phyloP scores from a whole-genome alignment of 2,113 vertebrate genomes.

The Gnathonemus echidnorhynchus region DNA sequence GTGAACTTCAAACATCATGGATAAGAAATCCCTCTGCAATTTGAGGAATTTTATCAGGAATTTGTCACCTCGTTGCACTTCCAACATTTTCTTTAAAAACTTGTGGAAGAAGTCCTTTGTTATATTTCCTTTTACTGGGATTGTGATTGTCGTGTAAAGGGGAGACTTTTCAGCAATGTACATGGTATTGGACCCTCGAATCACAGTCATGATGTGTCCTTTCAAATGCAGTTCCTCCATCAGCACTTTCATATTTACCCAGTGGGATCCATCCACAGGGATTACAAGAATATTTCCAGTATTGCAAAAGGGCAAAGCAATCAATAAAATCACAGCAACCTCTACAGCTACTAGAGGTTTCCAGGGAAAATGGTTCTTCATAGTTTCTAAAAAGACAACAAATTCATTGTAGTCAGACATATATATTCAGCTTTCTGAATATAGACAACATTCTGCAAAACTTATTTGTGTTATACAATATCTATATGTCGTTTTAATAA shows the following conservation, averaged over 20 bases:
- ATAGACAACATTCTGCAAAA: no score
- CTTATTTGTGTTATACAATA: no score
- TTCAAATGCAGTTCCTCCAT: constrained; percentile 46
- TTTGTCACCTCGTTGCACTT: background rate
- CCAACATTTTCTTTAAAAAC: constrained; percentile 21
- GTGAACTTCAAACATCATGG: background rate
- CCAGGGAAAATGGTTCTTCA: background rate
- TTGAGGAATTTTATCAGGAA: constrained; percentile 26
- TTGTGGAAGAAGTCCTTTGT: constrained; percentile 31
- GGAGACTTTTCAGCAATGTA: background rate
- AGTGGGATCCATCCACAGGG: constrained; percentile 60
- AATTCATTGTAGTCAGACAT: background rate
- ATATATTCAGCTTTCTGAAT: no score
- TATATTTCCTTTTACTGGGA: background rate
- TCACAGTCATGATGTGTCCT: constrained; percentile 43
- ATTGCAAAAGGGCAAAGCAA: constrained; percentile 9
- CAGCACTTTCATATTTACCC: constrained; percentile 59
- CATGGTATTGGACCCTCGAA: constrained; percentile 31
- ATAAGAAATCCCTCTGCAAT: fast-evolving
- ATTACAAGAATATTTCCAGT: constrained; percentile 49
- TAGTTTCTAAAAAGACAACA: background rate
- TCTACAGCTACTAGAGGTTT: background rate
- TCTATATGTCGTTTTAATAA: no score
- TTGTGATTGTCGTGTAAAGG: constrained; percentile 12
- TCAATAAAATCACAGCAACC: background rate